These are phyloP conservation scores for Zophobas morio DNA, from an alignment of 1,140 invertebrate genomes.

Conservation along the genomic window DNA sequence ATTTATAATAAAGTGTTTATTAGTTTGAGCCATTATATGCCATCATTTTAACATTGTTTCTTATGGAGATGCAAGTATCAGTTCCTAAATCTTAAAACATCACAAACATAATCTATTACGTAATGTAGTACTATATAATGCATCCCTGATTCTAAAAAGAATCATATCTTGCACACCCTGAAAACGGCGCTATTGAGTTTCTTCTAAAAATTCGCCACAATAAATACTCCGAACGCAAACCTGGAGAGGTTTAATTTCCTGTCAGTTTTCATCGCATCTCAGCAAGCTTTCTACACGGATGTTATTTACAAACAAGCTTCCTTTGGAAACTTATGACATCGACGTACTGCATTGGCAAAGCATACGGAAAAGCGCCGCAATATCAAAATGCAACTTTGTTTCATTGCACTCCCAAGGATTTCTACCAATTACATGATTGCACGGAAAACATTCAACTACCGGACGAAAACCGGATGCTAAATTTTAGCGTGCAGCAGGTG, in stretches of 20 bases:
- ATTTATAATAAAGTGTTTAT: too few relatives aligned
- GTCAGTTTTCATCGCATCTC: not conserved
- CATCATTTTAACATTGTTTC: too few relatives aligned
- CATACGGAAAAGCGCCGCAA: constrained; percentile 20
- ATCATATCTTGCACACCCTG: too few relatives aligned
- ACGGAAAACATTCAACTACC: not conserved
- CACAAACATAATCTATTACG: too few relatives aligned
- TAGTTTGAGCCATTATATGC: too few relatives aligned
- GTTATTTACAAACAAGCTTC: not conserved
- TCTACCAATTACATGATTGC: constrained; percentile 22
- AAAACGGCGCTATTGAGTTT: too few relatives aligned
- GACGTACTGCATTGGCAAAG: not conserved
- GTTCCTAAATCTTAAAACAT: too few relatives aligned
- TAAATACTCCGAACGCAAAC: not conserved
- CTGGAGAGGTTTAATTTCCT: constrained; percentile 20
- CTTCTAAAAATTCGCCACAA: too few relatives aligned
- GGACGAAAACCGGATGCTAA: not conserved
- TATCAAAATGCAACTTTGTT: constrained; percentile 31
- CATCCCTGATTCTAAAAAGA: too few relatives aligned
- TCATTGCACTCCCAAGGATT: constrained; percentile 17
- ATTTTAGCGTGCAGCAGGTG: constrained; percentile 21
- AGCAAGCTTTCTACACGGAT: constrained; percentile 1
- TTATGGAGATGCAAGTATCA: too few relatives aligned
- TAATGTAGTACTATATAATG: too few relatives aligned
- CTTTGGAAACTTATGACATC: constrained; percentile 13